Conservation (phyloP, 2,888 invertebrate genomes). For the Tanypteryx hageni region DNA sequence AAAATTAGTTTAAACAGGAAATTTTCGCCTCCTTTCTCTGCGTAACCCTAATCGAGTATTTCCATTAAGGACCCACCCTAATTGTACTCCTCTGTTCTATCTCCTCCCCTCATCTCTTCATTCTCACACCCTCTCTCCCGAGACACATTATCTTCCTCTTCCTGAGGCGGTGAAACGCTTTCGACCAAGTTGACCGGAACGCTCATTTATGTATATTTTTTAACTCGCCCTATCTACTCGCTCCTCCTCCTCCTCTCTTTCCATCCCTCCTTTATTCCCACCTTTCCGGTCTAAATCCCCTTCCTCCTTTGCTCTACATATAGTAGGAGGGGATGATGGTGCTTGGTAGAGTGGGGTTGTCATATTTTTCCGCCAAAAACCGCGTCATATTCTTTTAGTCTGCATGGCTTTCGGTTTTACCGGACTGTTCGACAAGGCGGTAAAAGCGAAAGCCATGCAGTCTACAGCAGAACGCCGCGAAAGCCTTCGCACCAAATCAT, state of each 20-base stretch:
- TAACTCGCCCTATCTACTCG: background rate
- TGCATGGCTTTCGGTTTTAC: no score
- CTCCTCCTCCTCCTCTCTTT: background rate
- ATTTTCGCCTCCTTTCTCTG: background rate
- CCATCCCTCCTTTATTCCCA: background rate
- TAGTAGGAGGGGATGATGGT: background rate
- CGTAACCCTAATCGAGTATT: background rate
- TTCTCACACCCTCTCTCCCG: background rate
- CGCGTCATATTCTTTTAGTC: no score
- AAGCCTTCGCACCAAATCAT: no score
- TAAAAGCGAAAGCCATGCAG: no score
- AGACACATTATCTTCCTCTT: background rate
- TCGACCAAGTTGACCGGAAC: slow-evolving; percentile 57
- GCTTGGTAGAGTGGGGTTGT: background rate
- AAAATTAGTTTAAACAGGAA: background rate
- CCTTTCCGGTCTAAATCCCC: background rate
- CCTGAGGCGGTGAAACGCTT: slow-evolving; percentile 60
- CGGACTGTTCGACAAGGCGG: no score
- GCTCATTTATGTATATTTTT: slow-evolving; percentile 8
- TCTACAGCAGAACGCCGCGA: no score
- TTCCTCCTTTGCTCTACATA: background rate
- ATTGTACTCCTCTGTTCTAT: background rate
- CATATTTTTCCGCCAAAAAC: background rate
- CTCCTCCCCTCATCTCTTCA: background rate
- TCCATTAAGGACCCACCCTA: background rate